Evolutionary conservation across 2,113 vertebrate genomes (phyloP).

Genomic region (Psephotus haematonotus): DNA sequence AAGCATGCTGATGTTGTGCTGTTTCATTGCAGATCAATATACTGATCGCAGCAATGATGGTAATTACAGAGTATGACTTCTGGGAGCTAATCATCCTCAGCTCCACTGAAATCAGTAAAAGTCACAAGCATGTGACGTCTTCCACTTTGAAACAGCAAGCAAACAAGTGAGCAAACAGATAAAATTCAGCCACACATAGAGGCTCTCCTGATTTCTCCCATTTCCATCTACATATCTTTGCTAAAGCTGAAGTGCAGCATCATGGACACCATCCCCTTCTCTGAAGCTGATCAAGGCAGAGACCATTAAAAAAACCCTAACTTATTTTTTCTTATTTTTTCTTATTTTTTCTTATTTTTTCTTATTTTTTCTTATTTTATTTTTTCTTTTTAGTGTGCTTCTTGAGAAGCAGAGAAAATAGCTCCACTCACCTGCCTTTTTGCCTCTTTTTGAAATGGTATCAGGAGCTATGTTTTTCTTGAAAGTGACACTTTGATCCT

Average conservation of each 20-base stretch:
- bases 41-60: neutral
- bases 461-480: neutral
- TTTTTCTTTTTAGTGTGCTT: neutral
- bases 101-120: neutral
- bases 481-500: neutral
- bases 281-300: neutral
- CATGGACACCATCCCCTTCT: neutral
- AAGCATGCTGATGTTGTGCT: neutral
- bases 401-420: neutral
- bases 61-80: neutral
- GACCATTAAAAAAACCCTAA: neutral
- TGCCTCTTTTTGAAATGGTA: neutral
- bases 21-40: conserved; percentile 21
- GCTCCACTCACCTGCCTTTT: neutral
- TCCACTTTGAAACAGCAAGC: neutral
- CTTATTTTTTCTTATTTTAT: neutral
- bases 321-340: neutral
- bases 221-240: neutral
- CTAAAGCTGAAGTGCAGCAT: neutral
- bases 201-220: neutral
- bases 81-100: neutral
- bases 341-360: neutral
- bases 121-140: neutral
- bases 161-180: neutral
- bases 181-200: neutral